Percentiles rank a stretch among this genome's conserved stretches.
phyloP scores from a whole-genome alignment of 2,797 vertebrate species.

The Manis crassicaudata region DNA sequence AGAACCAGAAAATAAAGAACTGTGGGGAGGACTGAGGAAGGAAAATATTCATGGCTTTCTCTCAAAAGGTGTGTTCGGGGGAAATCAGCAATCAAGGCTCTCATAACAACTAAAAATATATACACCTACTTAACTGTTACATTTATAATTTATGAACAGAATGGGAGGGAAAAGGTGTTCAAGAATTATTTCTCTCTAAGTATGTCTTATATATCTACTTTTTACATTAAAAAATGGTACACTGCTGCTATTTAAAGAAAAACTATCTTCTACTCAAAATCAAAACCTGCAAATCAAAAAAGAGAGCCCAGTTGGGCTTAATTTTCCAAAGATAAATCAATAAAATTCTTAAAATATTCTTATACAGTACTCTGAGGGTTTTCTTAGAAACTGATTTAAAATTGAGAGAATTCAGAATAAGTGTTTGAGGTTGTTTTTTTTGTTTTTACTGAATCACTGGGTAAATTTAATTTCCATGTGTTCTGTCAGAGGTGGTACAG shows the following conservation, averaged over 20 bases:
- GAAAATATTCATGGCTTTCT: conserved; percentile 18
- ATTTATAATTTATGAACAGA: not conserved
- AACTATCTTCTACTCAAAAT: not conserved
- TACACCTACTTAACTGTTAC: not conserved
- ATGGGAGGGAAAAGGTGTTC: not conserved
- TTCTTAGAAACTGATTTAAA: conserved; percentile 36
- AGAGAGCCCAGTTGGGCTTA: not conserved
- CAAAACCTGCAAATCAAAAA: not conserved
- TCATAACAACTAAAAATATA: not conserved
- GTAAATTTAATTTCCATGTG: not conserved
- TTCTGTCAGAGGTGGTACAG: not conserved
- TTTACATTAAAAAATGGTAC: not conserved
- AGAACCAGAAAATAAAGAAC: conserved; percentile 18
- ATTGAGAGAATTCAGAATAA: not conserved
- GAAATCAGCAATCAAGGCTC: not conserved
- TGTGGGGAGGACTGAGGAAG: not conserved
- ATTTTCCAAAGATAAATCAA: not conserved
- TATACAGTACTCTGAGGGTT: not conserved
- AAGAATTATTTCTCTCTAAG: not conserved
- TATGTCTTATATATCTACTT: not conserved
- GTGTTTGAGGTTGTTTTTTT: not conserved
- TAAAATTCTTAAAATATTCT: not conserved
- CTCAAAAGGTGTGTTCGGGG: not conserved
- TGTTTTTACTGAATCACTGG: conserved; percentile 27
- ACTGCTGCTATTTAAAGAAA: not conserved